Conservation (phyloP, 2,888 invertebrate genomes). For the Drosophila silvestris region DNA sequence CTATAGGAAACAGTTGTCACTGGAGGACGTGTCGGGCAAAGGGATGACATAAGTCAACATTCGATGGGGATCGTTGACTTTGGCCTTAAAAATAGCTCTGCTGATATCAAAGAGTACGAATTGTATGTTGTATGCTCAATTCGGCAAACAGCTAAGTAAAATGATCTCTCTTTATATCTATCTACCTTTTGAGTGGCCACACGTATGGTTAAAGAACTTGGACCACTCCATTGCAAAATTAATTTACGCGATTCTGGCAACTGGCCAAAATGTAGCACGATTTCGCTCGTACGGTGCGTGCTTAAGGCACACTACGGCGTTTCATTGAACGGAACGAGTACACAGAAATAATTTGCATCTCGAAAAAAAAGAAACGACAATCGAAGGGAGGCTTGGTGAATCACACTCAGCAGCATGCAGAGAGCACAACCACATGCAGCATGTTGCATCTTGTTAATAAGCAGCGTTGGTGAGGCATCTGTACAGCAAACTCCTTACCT, state of each 20-base stretch:
- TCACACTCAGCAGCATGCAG: conserved; percentile 47
- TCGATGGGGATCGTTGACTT: conserved; percentile 60
- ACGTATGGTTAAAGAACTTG: conserved; percentile 19
- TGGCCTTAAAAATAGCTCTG: conserved; percentile 58
- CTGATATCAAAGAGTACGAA: conserved; percentile 32
- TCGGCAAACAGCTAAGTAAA: conserved; percentile 8
- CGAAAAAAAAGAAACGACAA: background rate
- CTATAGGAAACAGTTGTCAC: conserved; percentile 10
- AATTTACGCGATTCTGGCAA: conserved; percentile 51
- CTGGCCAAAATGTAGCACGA: conserved; percentile 52
- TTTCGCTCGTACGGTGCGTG: conserved; percentile 24
- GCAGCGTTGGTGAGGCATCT: conserved; percentile 7
- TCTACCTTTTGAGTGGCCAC: conserved; percentile 30
- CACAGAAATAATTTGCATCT: conserved; percentile 43
- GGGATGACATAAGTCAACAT: conserved; percentile 48
- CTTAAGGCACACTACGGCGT: conserved; percentile 19
- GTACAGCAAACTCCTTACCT: conserved; percentile 87
- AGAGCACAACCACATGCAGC: conserved; percentile 21
- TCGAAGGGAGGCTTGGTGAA: conserved; percentile 49
- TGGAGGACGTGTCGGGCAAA: conserved; percentile 5
- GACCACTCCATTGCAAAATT: conserved; percentile 23
- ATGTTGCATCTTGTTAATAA: conserved; percentile 4
- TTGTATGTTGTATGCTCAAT: conserved; percentile 9
- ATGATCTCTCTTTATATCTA: conserved; percentile 10
- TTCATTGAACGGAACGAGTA: conserved; percentile 35